These are phyloP conservation scores for Notothenia rossii DNA, from an alignment of 2,113 vertebrate genomes.

Conservation along the genomic window DNA sequence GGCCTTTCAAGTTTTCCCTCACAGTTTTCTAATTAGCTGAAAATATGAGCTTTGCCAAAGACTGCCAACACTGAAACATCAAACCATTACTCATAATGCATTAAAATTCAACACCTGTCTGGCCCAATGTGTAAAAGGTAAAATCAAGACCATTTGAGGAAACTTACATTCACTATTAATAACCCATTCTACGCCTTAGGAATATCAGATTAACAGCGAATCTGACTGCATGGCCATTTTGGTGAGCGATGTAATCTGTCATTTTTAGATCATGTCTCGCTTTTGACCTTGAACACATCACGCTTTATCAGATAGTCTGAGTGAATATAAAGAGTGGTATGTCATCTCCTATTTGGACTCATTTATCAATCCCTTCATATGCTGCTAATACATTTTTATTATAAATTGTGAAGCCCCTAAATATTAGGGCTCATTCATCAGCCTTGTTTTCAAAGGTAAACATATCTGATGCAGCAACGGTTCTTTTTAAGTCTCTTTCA, in stretches of 20 bases:
- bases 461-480: constrained; percentile 6
- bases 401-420: constrained; percentile 25
- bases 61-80: constrained; percentile 18
- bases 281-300: constrained; percentile 64
- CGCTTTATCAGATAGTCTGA: constrained; percentile 30
- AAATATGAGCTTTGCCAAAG: constrained; percentile 32
- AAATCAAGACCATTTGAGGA: constrained; percentile 46
- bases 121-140: constrained; percentile 12
- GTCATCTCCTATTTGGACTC: constrained; percentile 44
- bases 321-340: constrained; percentile 41
- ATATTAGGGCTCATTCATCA: constrained; percentile 34
- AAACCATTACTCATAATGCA: constrained; percentile 31
- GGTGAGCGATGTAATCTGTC: constrained; percentile 48
- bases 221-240: constrained; percentile 33
- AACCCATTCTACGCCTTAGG: constrained; percentile 7
- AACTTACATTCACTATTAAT: constrained; percentile 37
- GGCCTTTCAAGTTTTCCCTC: constrained; percentile 27
- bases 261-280: constrained; percentile 53
- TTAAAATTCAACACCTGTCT: constrained; percentile 47
- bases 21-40: constrained; percentile 47
- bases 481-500: constrained; percentile 1
- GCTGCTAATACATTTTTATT: constrained; percentile 33
- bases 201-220: constrained; percentile 40
- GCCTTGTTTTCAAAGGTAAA: constrained; percentile 23
- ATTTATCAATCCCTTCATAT: constrained; percentile 52